phyloP scores from a whole-genome alignment of 2,888 invertebrate species.

The Platycheirus rosarum region DNA sequence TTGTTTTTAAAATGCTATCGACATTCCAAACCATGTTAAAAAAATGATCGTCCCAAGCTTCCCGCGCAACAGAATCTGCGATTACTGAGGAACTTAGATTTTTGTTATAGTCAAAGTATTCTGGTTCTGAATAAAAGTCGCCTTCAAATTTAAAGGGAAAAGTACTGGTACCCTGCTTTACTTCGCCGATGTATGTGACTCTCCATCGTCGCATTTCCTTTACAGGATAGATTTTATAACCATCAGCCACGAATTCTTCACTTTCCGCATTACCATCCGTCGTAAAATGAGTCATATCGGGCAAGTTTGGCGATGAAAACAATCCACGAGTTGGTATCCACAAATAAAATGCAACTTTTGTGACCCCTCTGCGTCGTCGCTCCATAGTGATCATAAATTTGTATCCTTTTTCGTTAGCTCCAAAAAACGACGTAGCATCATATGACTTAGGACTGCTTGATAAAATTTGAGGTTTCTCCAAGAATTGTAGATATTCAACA shows the following conservation, averaged over 20 bases:
- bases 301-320: conserved; percentile 87
- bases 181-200: conserved; percentile 87
- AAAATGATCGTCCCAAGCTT: conserved; percentile 88
- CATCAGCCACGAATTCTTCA: conserved; percentile 87
- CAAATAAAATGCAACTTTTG: conserved; percentile 87
- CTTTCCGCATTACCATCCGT: conserved; percentile 81
- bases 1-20: conserved; percentile 81
- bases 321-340: conserved; percentile 88
- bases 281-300: conserved; percentile 87
- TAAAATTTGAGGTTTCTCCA: conserved; percentile 84
- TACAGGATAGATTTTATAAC: conserved; percentile 86
- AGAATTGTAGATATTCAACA: conserved; percentile 78
- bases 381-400: conserved; percentile 88
- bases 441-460: conserved; percentile 84
- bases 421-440: conserved; percentile 91
- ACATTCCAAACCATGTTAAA: conserved; percentile 87
- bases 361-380: conserved; percentile 86
- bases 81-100: conserved; percentile 87
- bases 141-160: conserved; percentile 86
- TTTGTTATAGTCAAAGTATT: conserved; percentile 89
- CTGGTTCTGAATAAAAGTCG: conserved; percentile 85
- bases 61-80: conserved; percentile 89
- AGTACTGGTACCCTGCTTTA: conserved; percentile 82
- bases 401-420: conserved; percentile 85
- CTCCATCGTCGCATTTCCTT: conserved; percentile 90